Conservation (phyloP, 2,113 vertebrate species). For the Pelecanoides urinatrix region DNA sequence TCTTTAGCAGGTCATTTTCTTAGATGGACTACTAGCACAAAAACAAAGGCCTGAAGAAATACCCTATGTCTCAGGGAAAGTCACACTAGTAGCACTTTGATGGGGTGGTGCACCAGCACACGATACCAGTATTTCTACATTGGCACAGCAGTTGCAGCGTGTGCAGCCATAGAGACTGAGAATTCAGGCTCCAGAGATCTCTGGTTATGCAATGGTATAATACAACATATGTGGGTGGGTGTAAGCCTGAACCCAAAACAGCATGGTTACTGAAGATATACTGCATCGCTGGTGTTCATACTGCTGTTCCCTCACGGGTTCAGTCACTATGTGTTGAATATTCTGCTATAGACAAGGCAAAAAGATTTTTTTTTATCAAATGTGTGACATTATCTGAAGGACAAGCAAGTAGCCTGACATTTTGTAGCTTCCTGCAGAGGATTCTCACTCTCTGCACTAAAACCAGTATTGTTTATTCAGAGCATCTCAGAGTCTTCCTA, state of each 20-base stretch:
- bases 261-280: slow-evolving; percentile 37
- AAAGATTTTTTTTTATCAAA: background rate
- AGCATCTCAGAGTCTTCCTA: background rate
- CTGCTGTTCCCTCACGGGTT: slow-evolving; percentile 2
- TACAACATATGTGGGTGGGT: slow-evolving; percentile 67
- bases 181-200: slow-evolving; percentile 38
- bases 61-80: background rate
- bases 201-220: slow-evolving; percentile 57
- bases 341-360: slow-evolving; percentile 8
- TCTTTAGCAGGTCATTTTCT: background rate
- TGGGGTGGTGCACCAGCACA: background rate
- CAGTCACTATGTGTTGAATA: slow-evolving; percentile 12
- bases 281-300: slow-evolving; percentile 21
- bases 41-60: background rate
- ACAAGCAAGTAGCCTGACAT: slow-evolving; percentile 20
- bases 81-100: slow-evolving; percentile 4
- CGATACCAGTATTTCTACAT: background rate
- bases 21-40: background rate
- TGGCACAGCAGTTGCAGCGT: slow-evolving; percentile 24
- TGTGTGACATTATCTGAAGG: slow-evolving; percentile 30
- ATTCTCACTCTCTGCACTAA: slow-evolving; percentile 19
- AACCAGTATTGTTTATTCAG: slow-evolving; percentile 11
- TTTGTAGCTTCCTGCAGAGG: slow-evolving; percentile 22
- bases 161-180: slow-evolving; percentile 51
- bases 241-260: slow-evolving; percentile 63